phyloP scores from a whole-genome alignment of 2,888 invertebrate genomes.

The Macrosiphum euphorbiae region DNA sequence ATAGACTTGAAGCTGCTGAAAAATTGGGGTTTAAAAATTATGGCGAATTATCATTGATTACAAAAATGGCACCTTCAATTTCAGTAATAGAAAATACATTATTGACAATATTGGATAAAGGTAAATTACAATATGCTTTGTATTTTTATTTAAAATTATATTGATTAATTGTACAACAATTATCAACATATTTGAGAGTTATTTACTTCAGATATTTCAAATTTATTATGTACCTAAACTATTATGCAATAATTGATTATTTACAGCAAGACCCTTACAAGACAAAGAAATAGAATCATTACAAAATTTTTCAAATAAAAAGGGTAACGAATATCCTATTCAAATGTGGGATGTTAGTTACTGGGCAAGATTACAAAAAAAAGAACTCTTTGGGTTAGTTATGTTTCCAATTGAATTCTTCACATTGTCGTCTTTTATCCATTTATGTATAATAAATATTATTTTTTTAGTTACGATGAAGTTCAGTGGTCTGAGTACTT shows the following conservation, averaged over 20 bases:
- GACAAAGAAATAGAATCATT: constrained; percentile 80
- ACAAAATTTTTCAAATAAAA: constrained; percentile 78
- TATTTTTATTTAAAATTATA: background rate
- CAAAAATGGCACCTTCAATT: constrained; percentile 89
- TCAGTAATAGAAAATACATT: constrained; percentile 82
- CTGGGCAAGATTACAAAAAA: constrained; percentile 85
- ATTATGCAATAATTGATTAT: constrained; percentile 27
- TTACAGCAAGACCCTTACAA: constrained; percentile 80
- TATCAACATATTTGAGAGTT: background rate
- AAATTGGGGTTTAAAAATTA: constrained; percentile 84
- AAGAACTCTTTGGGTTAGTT: constrained; percentile 75
- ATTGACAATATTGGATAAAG: constrained; percentile 76
- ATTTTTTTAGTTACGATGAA: constrained; percentile 76
- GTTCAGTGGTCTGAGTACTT: constrained; percentile 84
- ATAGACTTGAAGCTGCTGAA: constrained; percentile 79
- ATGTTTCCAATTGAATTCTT: constrained; percentile 18
- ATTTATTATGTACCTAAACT: background rate
- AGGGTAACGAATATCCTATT: constrained; percentile 79
- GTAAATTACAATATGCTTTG: constrained; percentile 68
- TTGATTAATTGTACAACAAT: background rate
- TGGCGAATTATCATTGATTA: constrained; percentile 91
- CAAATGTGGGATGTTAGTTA: constrained; percentile 89
- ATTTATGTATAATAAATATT: background rate
- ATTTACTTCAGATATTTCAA: background rate
- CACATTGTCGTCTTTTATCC: constrained; percentile 43